Evolutionary conservation across 2,797 vertebrate species (phyloP), one percentile per base, ranked within the genome.

Genomic region (Galagoides demidoff): DNA sequence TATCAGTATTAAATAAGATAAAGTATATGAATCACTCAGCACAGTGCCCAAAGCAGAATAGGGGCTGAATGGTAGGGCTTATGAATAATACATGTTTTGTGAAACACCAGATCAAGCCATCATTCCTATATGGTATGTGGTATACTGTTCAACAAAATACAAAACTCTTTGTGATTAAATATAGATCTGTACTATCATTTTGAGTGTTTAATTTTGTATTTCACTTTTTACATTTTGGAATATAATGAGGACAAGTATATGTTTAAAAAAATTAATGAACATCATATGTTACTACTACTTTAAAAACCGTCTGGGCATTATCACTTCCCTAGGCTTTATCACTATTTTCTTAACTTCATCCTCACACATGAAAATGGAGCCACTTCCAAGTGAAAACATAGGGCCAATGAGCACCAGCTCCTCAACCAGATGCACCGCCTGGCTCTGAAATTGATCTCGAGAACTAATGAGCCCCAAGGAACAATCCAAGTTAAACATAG

Each of bases 191-290:
- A 55, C 82, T 71, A 77, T 70, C 14, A 55, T 22, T 94, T 82
- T n/a, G 59, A 6, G 31, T 52, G 37, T n/a, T 77, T 59, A 39
- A 57, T 76, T 92, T 73, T 71, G 59, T 39, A 39, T 2, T 90
- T 4, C 19, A 43, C 37, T 71, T 87, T 61, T 90, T 87, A 87
- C 34, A 85, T 92, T 90, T 89, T 76, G 16, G 90, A 94, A 85
- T 70, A 89, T 25, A 79, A 94, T 31, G 20, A 81, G 39, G 34
- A 68, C 52, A 85, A 61, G 9, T 20, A 23, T 61, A 59, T 55
- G 19, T 34, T 95, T 27, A 91, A 90, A 89, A 61, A 27, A 85
- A 83, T 55, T 31, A 64, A 27, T 66, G 20, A 61, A 55, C 9
- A 39, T 57, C 19, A 82, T 27, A n/a, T 52, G 49, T 70, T 73